A percentile compares a stretch with the other conserved stretches of the same genome.
Evolutionary conservation across 1,140 invertebrate genomes (phyloP).

Genomic region (Drosophila novamexicana): DNA sequence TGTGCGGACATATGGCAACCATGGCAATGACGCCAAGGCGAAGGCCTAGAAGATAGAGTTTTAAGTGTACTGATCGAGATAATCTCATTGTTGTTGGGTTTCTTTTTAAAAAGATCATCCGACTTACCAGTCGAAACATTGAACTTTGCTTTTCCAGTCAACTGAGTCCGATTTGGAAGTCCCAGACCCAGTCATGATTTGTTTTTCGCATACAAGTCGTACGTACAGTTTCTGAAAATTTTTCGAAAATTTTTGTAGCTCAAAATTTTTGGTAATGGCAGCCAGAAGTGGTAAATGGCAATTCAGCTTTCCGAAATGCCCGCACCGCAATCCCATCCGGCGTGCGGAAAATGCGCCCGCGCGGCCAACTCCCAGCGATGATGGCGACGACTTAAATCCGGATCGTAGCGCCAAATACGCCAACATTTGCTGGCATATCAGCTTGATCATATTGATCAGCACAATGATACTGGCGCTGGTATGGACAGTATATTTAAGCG

Average conservation of each 20-base stretch:
- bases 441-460: constrained; percentile 19
- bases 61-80: background rate
- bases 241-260: background rate
- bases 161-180: background rate
- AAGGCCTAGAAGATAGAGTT: background rate
- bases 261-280: constrained; percentile 33
- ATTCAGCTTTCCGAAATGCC: constrained; percentile 10
- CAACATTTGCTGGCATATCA: constrained; percentile 24
- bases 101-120: too few species aligned
- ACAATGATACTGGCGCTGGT: constrained; percentile 42
- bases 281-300: constrained; percentile 13
- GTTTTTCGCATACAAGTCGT: constrained; percentile 1
- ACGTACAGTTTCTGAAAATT: background rate
- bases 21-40: background rate
- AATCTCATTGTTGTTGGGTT: too few species aligned
- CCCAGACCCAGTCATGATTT: constrained; percentile 20
- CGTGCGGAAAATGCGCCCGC: background rate
- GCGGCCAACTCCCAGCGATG: background rate
- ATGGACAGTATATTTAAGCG: constrained; percentile 25
- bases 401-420: constrained; percentile 10
- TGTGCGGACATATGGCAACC: constrained; percentile 13
- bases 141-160: constrained; percentile 9
- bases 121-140: too few species aligned
- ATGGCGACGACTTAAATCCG: background rate
- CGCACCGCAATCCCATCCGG: background rate